Evolutionary conservation across 2,797 vertebrate species (phyloP).

Genomic region (Tympanoctomys barrerae): DNA sequence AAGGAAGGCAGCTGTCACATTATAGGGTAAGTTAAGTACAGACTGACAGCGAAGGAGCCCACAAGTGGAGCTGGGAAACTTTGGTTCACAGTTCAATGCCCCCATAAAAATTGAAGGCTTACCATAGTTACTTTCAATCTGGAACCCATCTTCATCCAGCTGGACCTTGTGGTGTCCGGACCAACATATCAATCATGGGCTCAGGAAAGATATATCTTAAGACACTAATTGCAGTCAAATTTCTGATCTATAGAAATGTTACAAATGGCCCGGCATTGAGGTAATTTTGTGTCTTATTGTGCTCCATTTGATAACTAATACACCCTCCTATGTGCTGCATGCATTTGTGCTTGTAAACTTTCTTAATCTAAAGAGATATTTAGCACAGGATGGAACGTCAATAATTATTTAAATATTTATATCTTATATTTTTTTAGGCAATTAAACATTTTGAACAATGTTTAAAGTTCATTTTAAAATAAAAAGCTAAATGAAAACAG

Average conservation of each 20-base stretch:
- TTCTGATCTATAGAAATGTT: neutral
- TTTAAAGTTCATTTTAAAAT: neutral
- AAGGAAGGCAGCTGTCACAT: neutral
- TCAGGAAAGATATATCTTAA: neutral
- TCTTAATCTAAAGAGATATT: neutral
- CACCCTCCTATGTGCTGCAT: neutral
- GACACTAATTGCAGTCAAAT: neutral
- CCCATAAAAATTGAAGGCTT: neutral
- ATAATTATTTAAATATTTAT: neutral
- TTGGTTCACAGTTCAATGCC: neutral
- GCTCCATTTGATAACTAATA: neutral
- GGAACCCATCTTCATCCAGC: neutral
- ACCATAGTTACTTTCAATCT: neutral
- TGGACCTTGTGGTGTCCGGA: neutral
- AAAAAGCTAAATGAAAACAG: conserved; percentile 31
- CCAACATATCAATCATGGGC: neutral
- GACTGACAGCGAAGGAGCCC: neutral
- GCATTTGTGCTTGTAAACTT: neutral
- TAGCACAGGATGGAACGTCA: neutral
- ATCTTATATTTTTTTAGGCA: neutral
- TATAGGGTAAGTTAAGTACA: neutral
- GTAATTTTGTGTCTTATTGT: neutral
- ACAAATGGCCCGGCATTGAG: neutral
- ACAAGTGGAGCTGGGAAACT: neutral
- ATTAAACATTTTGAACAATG: neutral